Conservation (phyloP, 2,113 vertebrate species). For the Symphodus melops region DNA sequence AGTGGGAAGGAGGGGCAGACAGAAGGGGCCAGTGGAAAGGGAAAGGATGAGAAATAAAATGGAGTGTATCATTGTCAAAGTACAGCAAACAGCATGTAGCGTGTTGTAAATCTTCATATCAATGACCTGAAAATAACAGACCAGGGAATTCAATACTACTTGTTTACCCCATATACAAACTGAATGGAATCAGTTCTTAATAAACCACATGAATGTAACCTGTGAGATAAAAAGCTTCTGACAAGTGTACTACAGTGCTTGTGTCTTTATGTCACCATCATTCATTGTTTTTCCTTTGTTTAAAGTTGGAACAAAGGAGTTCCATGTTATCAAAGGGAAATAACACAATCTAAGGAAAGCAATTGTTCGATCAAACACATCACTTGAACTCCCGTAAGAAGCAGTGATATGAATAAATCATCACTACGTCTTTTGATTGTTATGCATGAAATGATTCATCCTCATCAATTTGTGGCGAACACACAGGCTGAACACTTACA, state of each 20-base stretch:
- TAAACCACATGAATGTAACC: neutral
- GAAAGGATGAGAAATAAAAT: neutral
- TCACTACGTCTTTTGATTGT: slow-evolving; percentile 2
- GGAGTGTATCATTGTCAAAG: neutral
- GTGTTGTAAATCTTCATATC: neutral
- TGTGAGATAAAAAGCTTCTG: neutral
- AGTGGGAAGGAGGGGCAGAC: neutral
- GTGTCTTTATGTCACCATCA: neutral
- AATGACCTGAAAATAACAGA: neutral
- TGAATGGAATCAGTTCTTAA: neutral
- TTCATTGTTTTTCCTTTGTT: slow-evolving; percentile 7
- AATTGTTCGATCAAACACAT: slow-evolving; percentile 3
- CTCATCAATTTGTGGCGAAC: neutral
- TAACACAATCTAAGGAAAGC: neutral
- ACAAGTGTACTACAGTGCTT: neutral
- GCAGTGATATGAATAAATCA: slow-evolving; percentile 9
- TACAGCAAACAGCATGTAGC: neutral
- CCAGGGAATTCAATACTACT: neutral
- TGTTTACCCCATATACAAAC: neutral
- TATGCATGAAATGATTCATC: neutral
- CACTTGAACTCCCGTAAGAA: neutral
- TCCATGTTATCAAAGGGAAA: slow-evolving; percentile 27
- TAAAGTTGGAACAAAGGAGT: slow-evolving; percentile 5
- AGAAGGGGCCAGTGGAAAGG: neutral
- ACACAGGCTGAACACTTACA: neutral